Evolutionary conservation across 2,113 vertebrate species (phyloP), one percentile per base, ranked within the genome.

Genomic region (Barnardius zonarius): DNA sequence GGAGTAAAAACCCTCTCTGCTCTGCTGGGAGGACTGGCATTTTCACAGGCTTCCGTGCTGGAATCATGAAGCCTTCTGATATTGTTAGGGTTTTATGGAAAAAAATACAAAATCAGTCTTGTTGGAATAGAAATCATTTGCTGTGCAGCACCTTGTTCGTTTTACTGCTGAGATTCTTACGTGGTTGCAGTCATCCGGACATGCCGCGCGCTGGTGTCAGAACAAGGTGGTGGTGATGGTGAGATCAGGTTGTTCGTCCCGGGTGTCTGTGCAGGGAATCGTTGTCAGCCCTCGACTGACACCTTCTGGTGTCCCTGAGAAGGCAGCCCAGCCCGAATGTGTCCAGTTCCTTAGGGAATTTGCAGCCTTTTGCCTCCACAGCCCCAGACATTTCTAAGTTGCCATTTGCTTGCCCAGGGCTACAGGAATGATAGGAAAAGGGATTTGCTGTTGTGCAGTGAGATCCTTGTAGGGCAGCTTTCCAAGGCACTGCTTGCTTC

Each of bases 281-380:
- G 33, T 59, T 59, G 57, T 35, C 57, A 59, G 63, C 51, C 43
- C 80, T 96, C 70, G 89, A 43, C 81, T 96, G 87, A 94, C 59
- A 76, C 37, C 63, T 93, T 88, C 86, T 96, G 95, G 92, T 83
- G 18, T 52, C 69, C 8, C 44, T 62, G 8, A 55, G 77, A 64
- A 44, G 49, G 23, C 54, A 93, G 69, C 76, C 57, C 44, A 35
- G 7, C 19, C 23, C 22, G 28, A 37, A n/a, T 66, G 62, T 9
- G 22, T 30, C 20, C 68, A 11, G 11, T n/a, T 15, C 5, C 48
- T 78, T 33, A 30, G 9, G n/a, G 35, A 35, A 33, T 86, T 83
- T 90, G 35, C 62, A 83, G 20, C 16, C 35, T 78, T 85, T 85
- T 87, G 44, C 31, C 17, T 85, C 7, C 3, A 0, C 44, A 88